phyloP scores from a whole-genome alignment of 2,888 invertebrate genomes.

The Calameuta filiformis region DNA sequence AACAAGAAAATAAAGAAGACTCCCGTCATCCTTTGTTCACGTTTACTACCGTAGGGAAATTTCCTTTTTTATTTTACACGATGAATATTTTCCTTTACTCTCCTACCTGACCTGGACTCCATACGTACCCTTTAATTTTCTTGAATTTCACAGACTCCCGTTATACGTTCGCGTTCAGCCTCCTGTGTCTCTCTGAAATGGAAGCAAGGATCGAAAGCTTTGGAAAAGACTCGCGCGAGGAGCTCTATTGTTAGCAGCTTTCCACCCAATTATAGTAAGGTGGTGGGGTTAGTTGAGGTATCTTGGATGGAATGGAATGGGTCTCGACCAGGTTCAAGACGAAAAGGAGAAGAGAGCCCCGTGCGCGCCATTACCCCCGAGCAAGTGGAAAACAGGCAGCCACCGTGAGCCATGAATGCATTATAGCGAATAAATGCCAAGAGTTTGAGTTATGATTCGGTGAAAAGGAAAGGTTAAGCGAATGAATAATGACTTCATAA shows the following conservation, averaged over 20 bases:
- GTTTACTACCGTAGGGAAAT: neutral
- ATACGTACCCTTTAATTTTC: neutral
- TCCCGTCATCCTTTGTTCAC: neutral
- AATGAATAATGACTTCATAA: conserved; percentile 15
- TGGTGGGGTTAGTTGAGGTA: conserved; percentile 18
- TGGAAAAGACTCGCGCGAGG: conserved; percentile 1
- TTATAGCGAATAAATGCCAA: conserved; percentile 33
- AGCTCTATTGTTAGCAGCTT: conserved; percentile 37
- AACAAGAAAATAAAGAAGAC: neutral
- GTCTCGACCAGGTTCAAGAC: neutral
- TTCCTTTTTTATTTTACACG: neutral
- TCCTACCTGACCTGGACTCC: neutral
- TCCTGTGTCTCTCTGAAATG: neutral
- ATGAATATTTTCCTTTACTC: neutral
- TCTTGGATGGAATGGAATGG: neutral
- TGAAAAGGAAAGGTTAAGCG: conserved; percentile 22
- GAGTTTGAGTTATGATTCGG: conserved; percentile 29
- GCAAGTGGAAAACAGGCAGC: conserved; percentile 25
- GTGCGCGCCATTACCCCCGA: conserved; percentile 28
- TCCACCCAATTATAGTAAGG: conserved; percentile 39
- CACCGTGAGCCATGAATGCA: conserved; percentile 30
- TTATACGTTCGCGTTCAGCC: neutral
- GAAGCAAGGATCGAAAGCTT: neutral
- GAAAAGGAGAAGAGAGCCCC: neutral
- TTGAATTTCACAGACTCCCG: neutral